Base-by-base conservation (phyloP, 2,888 invertebrate species). In the Dryococelus australis region DNA sequence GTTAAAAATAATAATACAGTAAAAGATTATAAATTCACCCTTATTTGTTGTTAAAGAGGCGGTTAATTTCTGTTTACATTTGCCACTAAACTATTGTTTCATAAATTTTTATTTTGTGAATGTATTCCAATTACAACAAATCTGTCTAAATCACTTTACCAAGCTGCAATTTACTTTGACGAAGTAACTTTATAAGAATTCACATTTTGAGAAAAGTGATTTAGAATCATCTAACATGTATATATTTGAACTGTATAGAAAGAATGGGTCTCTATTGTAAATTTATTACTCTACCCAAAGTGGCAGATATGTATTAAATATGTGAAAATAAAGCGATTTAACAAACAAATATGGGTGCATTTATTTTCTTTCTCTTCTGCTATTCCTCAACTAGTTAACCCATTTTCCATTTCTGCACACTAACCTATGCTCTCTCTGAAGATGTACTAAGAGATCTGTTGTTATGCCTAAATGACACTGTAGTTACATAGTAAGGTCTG, bases 301-400 rank as follows among this genome's bases (percentile, higher is more conserved):
- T 65, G 65, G n/a, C 83, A 83, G 83, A 83, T 13, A 13, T 83
- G 83, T 83, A 83, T 35, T 26, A 83, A 28, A 83, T 43, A 83
- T 83, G 12, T 80, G 83, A 24, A 27, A 83, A 83, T 83, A 83
- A 83, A 83, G 13, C 28, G 35, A 83, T 24, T 83, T 10, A 24
- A 83, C 13, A 24, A 6, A 83, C 83, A 28, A 83, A 83, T 43
- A 35, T 83, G 28, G 83, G 28, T 83, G 83, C 83, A 35, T 87
- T 86, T 86, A 27, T 86, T 86, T 53, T 65, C 28, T 83, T 35
- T 28, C 28, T 83, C 28, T 83, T 83, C 43, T 83, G 28, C 43
- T 83, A 28, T 27, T 27, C 83, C 35, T 83, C 35, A 65, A 83
- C 83, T 83, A 9, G 20, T 35, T 27, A 83, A 83, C 83, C 83